Evolutionary conservation across 2,113 vertebrate genomes (phyloP).

Genomic region (Microcebus murinus): DNA sequence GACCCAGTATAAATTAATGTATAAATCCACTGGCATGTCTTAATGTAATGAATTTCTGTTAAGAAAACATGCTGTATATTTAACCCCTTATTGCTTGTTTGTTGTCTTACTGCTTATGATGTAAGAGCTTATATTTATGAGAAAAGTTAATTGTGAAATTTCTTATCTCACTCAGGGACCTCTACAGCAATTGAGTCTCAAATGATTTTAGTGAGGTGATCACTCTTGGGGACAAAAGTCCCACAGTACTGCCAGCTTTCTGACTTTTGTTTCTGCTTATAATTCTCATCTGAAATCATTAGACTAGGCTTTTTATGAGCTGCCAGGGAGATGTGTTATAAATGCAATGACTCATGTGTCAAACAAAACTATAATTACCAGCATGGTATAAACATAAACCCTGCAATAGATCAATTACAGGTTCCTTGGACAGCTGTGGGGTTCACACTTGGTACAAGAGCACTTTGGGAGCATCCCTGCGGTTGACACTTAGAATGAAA

Average conservation of each 20-base stretch:
- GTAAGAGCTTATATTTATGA: background rate
- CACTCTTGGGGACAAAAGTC: background rate
- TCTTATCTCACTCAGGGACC: background rate
- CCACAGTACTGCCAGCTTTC: background rate
- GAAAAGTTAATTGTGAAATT: background rate
- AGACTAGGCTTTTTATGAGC: background rate
- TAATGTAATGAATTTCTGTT: background rate
- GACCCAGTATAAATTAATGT: background rate
- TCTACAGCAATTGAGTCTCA: background rate
- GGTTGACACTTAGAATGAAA: background rate
- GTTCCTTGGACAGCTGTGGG: background rate
- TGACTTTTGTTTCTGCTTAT: background rate
- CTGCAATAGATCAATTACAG: background rate
- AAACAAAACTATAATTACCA: background rate
- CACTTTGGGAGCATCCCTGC: background rate
- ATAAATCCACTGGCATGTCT: background rate
- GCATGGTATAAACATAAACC: background rate
- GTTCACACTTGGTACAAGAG: accelerated
- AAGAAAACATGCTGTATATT: background rate
- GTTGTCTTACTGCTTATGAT: background rate
- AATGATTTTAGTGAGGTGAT: background rate
- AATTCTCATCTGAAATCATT: conserved; percentile 19
- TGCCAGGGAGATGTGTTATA: background rate
- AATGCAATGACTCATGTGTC: background rate
- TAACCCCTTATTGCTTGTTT: background rate